Conservation (phyloP, 2,888 invertebrate species). For the Zygothrica quintamaculata region DNA sequence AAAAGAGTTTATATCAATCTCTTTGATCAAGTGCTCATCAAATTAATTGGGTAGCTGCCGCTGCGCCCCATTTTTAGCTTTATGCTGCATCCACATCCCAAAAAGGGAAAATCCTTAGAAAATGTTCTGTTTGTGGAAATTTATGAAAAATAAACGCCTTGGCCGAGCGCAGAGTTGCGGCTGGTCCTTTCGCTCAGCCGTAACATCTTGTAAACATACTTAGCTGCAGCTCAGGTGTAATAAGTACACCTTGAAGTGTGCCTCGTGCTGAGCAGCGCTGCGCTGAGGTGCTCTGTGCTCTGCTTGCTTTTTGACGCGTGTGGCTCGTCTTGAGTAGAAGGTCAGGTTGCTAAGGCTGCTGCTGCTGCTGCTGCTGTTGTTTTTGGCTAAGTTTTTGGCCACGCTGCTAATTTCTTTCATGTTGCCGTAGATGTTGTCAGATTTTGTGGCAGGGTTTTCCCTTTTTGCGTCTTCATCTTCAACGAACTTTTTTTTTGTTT, state of each 20-base stretch:
- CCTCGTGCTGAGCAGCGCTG: constrained; percentile 20
- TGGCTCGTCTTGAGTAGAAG: constrained; percentile 21
- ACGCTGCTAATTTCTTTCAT: constrained; percentile 78
- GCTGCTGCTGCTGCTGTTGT: constrained; percentile 5
- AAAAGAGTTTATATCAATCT: no score
- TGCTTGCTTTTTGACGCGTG: constrained; percentile 30
- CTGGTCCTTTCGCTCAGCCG: constrained; percentile 51
- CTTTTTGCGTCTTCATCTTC: constrained; percentile 39
- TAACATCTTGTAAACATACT: constrained; percentile 78
- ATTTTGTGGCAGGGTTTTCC: background rate
- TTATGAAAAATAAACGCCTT: constrained; percentile 69
- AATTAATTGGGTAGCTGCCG: constrained; percentile 4
- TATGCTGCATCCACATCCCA: no score
- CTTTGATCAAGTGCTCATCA: constrained; percentile 8
- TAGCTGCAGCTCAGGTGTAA: constrained; percentile 79
- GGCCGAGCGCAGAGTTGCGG: background rate
- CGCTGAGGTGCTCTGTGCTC: background rate
- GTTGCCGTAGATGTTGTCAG: constrained; percentile 32
- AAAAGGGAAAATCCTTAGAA: background rate
- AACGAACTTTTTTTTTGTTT: no score
- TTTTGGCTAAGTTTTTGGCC: constrained; percentile 48
- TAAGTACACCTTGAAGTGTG: constrained; percentile 73
- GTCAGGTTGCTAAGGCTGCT: constrained; percentile 38
- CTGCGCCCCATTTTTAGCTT: background rate
- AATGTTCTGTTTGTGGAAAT: constrained; percentile 55